Conservation (phyloP, 1,140 invertebrate species). For the Panagrolaimus sp. region DNA sequence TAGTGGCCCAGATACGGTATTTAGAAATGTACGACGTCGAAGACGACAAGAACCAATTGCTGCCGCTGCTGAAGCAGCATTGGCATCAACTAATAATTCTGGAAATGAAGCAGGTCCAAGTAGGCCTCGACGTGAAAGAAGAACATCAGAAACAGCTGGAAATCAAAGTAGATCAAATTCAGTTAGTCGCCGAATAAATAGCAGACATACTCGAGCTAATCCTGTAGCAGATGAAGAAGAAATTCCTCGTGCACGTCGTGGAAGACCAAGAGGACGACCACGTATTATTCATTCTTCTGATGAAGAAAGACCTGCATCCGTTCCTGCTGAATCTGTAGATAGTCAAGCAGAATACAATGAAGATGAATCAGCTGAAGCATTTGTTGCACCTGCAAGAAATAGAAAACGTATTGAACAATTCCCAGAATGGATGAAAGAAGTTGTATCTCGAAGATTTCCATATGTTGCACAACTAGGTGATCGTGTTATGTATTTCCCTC, state of each 20-base stretch:
- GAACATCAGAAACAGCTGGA: not conserved
- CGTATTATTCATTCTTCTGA: not conserved
- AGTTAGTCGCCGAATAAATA: not conserved
- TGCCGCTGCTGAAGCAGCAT: not conserved
- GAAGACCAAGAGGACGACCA: conserved; percentile 11
- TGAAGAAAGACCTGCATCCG: not conserved
- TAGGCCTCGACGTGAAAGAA: conserved; percentile 11
- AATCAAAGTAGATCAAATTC: not conserved
- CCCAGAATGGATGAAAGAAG: conserved; percentile 87
- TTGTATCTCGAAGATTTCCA: conserved; percentile 83
- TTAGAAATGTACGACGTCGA: conserved; percentile 15
- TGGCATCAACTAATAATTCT: no score
- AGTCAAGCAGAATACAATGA: no score
- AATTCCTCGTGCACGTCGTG: not conserved
- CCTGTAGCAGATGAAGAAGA: conserved; percentile 7
- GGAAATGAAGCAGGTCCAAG: no score
- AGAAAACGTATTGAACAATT: not conserved
- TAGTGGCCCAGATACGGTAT: conserved; percentile 15
- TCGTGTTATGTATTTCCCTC: conserved; percentile 78
- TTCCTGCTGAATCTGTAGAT: no score
- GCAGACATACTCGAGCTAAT: conserved; percentile 3
- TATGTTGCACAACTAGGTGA: conserved; percentile 98
- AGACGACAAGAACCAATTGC: conserved; percentile 6
- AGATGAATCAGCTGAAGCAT: not conserved
- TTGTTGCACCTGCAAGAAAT: no score